phyloP scores from a whole-genome alignment of 2,888 invertebrate genomes.

The Andrena haemorrhoa region DNA sequence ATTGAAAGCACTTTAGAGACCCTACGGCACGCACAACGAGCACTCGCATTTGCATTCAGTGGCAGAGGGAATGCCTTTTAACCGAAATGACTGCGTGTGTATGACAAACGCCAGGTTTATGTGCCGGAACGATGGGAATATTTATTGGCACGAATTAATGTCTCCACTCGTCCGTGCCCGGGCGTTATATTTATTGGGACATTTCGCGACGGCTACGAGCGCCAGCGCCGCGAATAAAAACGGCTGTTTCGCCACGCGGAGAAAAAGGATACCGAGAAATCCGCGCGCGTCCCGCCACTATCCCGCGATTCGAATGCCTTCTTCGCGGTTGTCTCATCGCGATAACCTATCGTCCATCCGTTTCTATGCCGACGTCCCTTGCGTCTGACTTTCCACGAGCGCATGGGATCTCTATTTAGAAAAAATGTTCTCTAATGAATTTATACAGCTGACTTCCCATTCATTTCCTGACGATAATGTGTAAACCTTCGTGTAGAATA shows the following conservation, averaged over 20 bases:
- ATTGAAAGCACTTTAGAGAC: slow-evolving; percentile 82
- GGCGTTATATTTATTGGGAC: slow-evolving; percentile 71
- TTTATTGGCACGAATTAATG: slow-evolving; percentile 82
- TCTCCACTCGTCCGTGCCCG: slow-evolving; percentile 72
- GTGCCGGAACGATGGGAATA: slow-evolving; percentile 81
- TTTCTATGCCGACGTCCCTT: background rate
- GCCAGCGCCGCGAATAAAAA: slow-evolving; percentile 48
- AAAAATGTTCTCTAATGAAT: background rate
- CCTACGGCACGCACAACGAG: slow-evolving; percentile 77
- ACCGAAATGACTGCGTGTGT: slow-evolving; percentile 82
- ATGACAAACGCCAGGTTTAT: slow-evolving; percentile 82
- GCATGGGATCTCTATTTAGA: background rate
- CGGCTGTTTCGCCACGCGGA: slow-evolving; percentile 30
- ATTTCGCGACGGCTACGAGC: slow-evolving; percentile 57
- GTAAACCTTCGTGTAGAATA: background rate
- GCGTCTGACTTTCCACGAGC: slow-evolving; percentile 8
- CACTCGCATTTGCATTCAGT: slow-evolving; percentile 81
- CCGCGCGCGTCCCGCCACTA: background rate
- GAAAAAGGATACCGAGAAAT: slow-evolving; percentile 39
- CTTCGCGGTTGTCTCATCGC: slow-evolving; percentile 20
- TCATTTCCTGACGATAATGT: too few species aligned
- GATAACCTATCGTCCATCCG: slow-evolving; percentile 7
- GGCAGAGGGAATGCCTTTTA: slow-evolving; percentile 81
- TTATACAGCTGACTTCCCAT: too few species aligned
- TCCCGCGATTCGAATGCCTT: slow-evolving; percentile 2